Conservation (phyloP, 2,888 invertebrate species). For the Ormyrus thymus region DNA sequence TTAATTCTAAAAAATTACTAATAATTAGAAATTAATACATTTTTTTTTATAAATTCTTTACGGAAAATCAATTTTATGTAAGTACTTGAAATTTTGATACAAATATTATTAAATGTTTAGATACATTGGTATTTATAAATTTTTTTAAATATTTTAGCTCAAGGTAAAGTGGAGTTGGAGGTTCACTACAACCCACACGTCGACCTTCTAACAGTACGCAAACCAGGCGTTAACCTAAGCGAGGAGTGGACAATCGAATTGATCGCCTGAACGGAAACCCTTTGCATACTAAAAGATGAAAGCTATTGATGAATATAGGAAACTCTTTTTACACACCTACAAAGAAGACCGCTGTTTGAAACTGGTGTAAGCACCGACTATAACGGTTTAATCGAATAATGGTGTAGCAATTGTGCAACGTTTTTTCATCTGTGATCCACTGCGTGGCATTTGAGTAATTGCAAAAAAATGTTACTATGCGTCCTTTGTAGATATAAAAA, state of each 20-base stretch:
- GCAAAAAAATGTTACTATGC: constrained; percentile 25
- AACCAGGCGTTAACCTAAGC: constrained; percentile 89
- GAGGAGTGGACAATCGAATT: constrained; percentile 85
- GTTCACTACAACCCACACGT: constrained; percentile 81
- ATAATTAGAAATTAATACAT: too few relatives aligned
- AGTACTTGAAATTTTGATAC: constrained; percentile 15
- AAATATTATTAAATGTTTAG: neutral
- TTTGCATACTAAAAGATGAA: constrained; percentile 12
- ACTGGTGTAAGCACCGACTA: neutral
- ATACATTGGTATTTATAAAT: constrained; percentile 18
- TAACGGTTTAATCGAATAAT: neutral
- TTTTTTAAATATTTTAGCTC: constrained; percentile 74
- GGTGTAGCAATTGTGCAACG: constrained; percentile 42
- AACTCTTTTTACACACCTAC: constrained; percentile 30
- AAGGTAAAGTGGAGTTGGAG: constrained; percentile 80
- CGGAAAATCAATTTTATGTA: constrained; percentile 11
- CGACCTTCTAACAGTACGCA: constrained; percentile 85
- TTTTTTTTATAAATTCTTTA: too few relatives aligned
- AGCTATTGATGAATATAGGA: constrained; percentile 18
- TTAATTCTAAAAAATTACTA: too few relatives aligned
- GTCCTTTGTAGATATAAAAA: constrained; percentile 34
- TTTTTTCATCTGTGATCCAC: constrained; percentile 55
- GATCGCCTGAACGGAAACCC: constrained; percentile 33
- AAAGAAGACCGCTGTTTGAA: constrained; percentile 10
- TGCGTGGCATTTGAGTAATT: constrained; percentile 28